Evolutionary conservation across 2,797 vertebrate species (phyloP).

Genomic region (Cyclura pinguis): DNA sequence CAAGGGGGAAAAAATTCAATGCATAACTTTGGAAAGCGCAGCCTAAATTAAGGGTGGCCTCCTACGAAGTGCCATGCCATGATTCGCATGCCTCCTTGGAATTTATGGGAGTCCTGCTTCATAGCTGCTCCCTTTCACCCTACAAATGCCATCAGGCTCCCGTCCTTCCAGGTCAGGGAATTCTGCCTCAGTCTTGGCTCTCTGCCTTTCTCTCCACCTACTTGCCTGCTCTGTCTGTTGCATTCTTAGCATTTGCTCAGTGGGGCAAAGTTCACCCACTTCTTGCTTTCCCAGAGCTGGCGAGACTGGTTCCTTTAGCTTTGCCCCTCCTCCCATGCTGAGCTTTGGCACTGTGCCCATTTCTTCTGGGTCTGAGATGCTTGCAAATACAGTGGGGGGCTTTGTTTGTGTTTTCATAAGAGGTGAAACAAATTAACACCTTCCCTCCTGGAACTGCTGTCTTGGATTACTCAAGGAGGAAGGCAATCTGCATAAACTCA

Average conservation of each 20-base stretch:
- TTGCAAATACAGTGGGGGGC: background rate
- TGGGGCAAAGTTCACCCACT: conserved; percentile 41
- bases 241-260: conserved; percentile 38
- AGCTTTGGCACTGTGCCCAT: conserved; percentile 3
- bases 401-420: background rate
- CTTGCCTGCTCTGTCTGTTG: conserved; percentile 38
- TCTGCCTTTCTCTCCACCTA: conserved; percentile 68
- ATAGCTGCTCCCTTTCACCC: background rate
- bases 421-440: background rate
- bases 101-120: background rate
- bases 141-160: background rate
- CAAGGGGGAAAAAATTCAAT: background rate
- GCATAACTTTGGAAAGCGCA: background rate
- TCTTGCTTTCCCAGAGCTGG: conserved; percentile 16
- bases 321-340: background rate
- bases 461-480: background rate
- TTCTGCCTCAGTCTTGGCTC: conserved; percentile 73
- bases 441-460: background rate
- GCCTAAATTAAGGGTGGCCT: background rate
- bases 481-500: background rate
- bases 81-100: background rate
- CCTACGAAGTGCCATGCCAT: background rate
- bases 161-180: conserved; percentile 40
- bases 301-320: conserved; percentile 28
- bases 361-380: background rate